phyloP scores from a whole-genome alignment of 2,888 invertebrate species.

The Plebejus melissa region DNA sequence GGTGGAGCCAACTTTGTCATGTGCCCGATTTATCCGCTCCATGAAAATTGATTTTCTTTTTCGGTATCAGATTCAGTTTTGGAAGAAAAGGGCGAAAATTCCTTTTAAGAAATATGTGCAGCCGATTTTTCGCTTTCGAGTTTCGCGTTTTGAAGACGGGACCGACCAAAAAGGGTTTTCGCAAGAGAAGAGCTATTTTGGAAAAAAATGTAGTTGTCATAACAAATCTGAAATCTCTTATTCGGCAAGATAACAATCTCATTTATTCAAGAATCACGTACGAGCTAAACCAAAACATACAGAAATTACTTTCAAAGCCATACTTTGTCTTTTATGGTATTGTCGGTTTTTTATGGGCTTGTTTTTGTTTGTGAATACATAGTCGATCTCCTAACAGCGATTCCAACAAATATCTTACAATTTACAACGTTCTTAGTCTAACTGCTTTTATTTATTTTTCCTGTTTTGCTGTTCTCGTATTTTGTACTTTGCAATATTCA shows the following conservation, averaged over 20 bases:
- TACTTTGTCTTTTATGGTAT: constrained; percentile 14
- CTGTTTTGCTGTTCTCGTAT: neutral
- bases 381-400: neutral
- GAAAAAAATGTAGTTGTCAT: neutral
- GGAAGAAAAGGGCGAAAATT: neutral
- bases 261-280: neutral
- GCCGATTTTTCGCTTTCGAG: too few species aligned
- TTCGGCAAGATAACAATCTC: neutral
- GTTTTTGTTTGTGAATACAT: constrained; percentile 8
- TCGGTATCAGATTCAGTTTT: neutral
- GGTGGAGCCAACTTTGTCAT: neutral
- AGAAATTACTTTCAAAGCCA: neutral
- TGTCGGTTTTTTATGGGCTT: neutral
- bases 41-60: constrained; percentile 1
- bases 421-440: neutral
- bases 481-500: neutral
- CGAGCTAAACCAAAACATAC: neutral
- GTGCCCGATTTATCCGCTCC: neutral
- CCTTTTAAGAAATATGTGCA: neutral
- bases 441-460: neutral
- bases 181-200: too few species aligned
- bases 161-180: too few species aligned
- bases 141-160: too few species aligned
- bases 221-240: neutral
- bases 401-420: neutral